These are phyloP conservation scores for Pygoscelis antarcticus DNA, from an alignment of 2,113 vertebrate species.

Conservation along the genomic window DNA sequence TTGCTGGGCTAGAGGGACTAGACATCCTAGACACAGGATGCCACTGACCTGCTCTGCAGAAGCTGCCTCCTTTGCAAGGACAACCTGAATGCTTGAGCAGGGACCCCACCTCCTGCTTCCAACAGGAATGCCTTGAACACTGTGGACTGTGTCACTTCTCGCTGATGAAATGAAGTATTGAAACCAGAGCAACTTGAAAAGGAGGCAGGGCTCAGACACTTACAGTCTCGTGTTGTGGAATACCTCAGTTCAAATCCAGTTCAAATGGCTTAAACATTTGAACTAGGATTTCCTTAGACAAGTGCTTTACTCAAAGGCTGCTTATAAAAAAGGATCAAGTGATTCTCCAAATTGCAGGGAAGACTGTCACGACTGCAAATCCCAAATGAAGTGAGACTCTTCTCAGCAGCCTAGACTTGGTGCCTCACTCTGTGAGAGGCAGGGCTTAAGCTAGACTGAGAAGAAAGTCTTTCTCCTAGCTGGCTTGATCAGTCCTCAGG, in stretches of 20 bases:
- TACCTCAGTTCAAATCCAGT: background rate
- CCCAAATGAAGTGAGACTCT: background rate
- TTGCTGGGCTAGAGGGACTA: background rate
- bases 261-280: background rate
- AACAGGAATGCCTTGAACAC: background rate
- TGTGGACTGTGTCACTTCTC: background rate
- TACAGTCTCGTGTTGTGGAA: background rate
- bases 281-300: background rate
- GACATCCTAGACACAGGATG: background rate
- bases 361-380: background rate
- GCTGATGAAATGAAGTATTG: background rate
- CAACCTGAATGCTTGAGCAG: background rate
- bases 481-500: background rate
- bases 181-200: background rate
- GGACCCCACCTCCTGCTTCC: background rate
- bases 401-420: background rate
- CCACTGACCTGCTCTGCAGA: background rate
- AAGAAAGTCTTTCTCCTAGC: background rate
- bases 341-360: background rate
- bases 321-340: background rate
- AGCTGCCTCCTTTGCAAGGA: background rate
- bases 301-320: background rate
- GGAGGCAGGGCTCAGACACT: background rate
- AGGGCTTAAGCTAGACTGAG: background rate
- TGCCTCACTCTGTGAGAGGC: background rate